Percentiles rank a stretch among this genome's conserved stretches.
Conservation (phyloP, 2,113 vertebrate species). For the Phainopepla nitens region DNA sequence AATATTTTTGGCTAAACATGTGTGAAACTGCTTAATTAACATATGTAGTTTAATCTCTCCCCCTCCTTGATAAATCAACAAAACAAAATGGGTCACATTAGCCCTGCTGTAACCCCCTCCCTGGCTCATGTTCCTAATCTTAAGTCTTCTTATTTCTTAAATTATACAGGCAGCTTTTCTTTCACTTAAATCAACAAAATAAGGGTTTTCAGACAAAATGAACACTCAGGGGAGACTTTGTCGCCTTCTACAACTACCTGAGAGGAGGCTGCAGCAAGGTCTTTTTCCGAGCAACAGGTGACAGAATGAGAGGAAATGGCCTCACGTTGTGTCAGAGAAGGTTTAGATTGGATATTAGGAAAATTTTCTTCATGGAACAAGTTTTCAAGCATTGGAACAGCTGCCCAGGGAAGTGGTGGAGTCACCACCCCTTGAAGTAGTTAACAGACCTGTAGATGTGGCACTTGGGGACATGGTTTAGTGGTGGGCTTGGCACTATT, state of each 20-base stretch:
- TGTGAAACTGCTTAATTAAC: background rate
- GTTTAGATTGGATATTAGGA: background rate
- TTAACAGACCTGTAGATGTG: background rate
- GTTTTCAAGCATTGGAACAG: background rate
- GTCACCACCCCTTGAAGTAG: background rate
- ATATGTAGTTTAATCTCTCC: background rate
- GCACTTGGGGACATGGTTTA: background rate
- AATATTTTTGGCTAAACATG: background rate
- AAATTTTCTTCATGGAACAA: background rate
- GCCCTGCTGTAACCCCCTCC: background rate
- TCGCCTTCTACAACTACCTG: fast-evolving
- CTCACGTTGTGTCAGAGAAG: background rate
- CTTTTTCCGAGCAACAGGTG: background rate
- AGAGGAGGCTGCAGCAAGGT: background rate
- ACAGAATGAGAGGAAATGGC: background rate
- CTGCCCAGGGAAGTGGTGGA: background rate
- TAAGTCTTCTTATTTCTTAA: background rate
- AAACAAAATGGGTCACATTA: background rate
- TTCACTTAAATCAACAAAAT: background rate
- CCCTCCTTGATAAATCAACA: background rate
- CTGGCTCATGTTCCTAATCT: background rate
- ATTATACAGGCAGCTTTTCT: background rate
- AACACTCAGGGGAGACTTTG: background rate
- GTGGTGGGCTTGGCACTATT: background rate
- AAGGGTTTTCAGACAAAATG: background rate